phyloP scores from a whole-genome alignment of 2,888 invertebrate genomes.

The Epirrhoe alternata region DNA sequence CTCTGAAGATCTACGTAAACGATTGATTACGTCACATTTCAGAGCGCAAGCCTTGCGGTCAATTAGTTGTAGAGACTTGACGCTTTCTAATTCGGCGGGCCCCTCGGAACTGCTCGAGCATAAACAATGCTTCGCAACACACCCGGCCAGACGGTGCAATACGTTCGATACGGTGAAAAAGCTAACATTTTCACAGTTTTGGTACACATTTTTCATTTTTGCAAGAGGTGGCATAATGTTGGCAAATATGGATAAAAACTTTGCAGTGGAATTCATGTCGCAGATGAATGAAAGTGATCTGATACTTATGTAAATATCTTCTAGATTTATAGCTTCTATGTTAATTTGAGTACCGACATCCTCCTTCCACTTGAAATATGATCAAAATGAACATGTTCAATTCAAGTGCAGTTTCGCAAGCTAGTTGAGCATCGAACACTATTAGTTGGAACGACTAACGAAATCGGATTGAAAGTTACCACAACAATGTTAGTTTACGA shows the following conservation, averaged over 20 bases:
- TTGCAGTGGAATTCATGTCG: too few species aligned
- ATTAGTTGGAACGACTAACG: conserved; percentile 56
- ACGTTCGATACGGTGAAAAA: conserved; percentile 62
- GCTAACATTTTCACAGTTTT: conserved; percentile 61
- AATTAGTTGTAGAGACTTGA: conserved; percentile 76
- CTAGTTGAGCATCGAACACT: conserved; percentile 36
- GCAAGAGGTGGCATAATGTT: conserved; percentile 34
- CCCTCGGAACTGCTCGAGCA: conserved; percentile 78
- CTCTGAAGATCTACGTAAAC: conserved; percentile 25
- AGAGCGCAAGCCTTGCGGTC: conserved; percentile 79
- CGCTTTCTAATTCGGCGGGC: conserved; percentile 82
- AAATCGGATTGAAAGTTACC: conserved; percentile 50
- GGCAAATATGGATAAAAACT: too few species aligned
- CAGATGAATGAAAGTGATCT: too few species aligned
- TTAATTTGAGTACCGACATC: too few species aligned
- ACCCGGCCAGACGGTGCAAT: conserved; percentile 60
- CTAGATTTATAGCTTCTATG: too few species aligned
- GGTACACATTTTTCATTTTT: conserved; percentile 52
- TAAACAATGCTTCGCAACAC: conserved; percentile 82
- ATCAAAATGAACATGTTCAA: neutral
- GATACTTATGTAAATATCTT: too few species aligned
- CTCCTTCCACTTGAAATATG: neutral
- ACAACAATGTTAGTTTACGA: conserved; percentile 63
- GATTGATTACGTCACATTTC: conserved; percentile 64
- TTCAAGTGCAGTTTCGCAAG: conserved; percentile 3